These are phyloP conservation scores for Therioaphis trifolii DNA, from an alignment of 2,888 invertebrate genomes.

Conservation along the genomic window DNA sequence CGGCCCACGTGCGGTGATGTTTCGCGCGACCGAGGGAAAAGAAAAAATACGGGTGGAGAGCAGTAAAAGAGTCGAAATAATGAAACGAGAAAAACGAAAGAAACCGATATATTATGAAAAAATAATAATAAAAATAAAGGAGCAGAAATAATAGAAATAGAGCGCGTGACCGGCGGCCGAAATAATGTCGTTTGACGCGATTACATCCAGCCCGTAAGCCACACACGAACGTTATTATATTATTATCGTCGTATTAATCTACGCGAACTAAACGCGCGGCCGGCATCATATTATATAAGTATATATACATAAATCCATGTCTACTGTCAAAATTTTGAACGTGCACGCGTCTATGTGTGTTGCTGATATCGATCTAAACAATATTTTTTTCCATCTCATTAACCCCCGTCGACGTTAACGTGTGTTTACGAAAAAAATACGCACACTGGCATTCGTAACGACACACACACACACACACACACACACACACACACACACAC, in stretches of 20 bases:
- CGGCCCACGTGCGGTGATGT: neutral
- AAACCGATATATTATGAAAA: neutral
- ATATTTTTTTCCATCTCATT: conserved; percentile 17
- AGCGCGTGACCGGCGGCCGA: neutral
- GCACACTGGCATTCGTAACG: no score
- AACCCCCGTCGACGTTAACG: neutral
- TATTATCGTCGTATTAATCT: no score
- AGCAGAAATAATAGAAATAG: neutral
- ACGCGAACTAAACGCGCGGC: no score
- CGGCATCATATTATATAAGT: no score
- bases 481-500: no score
- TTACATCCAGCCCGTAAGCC: no score
- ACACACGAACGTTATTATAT: no score
- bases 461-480: no score
- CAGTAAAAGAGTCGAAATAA: neutral
- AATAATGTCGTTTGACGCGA: neutral
- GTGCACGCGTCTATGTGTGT: no score
- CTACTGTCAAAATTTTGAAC: no score
- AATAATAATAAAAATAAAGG: neutral
- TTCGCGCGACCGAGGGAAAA: neutral
- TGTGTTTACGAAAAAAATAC: no score
- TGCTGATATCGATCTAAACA: neutral
- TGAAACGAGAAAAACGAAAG: neutral
- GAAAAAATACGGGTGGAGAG: neutral
- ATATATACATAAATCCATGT: no score